Base-by-base conservation (phyloP, 2,888 invertebrate genomes). In the Macrosiphum euphorbiae region DNA sequence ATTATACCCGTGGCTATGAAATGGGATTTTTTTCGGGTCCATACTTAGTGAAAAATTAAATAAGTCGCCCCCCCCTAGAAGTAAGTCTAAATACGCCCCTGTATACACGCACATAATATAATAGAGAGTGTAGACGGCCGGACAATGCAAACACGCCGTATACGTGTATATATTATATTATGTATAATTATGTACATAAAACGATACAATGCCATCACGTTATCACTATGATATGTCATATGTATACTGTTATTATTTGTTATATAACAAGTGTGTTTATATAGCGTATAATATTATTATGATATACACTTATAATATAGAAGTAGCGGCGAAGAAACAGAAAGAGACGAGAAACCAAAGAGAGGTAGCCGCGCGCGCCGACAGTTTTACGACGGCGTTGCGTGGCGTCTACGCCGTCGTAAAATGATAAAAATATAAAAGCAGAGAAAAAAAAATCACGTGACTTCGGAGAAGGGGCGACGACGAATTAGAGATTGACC, bases 291-390 rank as follows among this genome's bases (percentile, higher is more conserved):
- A 35, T 78, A 78, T 26, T 78, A 78, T 61, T 61, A 61, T 35
- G 2, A 35, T 35, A 67, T 67, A 67, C n/a, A 67, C 67, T 67
- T 67, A 67, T 78, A 78, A 35, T 35, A 78, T 35, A 78, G 47
- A 61, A n/a, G 4, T n/a, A 67, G 90, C 47, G 90, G 67, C 67
- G 90, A 67, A 5, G 55, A 20, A 90, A 90, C 35, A 90, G 67
- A 47, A 61, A 90, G 67, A 67, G 67, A 67, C 26, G 61, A 50
- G 26, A 67, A 88, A 87, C 26, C 92, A 28, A 92, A 92, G 67
- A 92, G 92, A 88, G 92, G 92, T 92, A 92, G 92, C 92, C 67
- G 92, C 41, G 86, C 58, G n/a, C 91, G 86, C 86, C 61, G 47
- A 92, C 92, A 67, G 87, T 92, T 92, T 92, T 92, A 92, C 88